Evolutionary conservation across 1,140 invertebrate genomes (phyloP), one percentile per base, ranked within the genome.

Genomic region (Bradysia coprophila): DNA sequence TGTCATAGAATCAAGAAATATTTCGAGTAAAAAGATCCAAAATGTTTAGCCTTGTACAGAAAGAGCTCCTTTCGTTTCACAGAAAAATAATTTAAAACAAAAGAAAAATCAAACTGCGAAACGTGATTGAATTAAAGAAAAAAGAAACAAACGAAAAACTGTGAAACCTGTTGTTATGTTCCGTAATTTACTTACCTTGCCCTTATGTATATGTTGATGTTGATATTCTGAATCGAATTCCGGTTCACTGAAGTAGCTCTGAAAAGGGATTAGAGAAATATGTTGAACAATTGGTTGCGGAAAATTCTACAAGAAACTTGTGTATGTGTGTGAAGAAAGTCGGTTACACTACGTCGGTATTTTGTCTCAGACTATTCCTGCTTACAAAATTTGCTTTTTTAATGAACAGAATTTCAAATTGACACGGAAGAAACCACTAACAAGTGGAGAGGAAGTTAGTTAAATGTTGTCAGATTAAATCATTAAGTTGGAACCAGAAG

Each of bases 161-260:
- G 21, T 11, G 18, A 18, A 19, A 20, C 2, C 21, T 4, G 19
- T n/a, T n/a, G n/a, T n/a, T n/a, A n/a, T n/a, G n/a, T n/a, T n/a
- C n/a, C n/a, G n/a, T n/a, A n/a, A n/a, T n/a, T 28, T 24, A 61
- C 75, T 72, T 65, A 90, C 85, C 77, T 91, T 91, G 46, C 81
- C 78, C 61, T 90, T 88, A 58, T 92, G 87, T 38, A 91, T 87
- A 59, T 93, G 87, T 62, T 91, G 86, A 59, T 88, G 83, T 52
- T 90, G 85, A 58, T 85, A 92, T 49, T 92, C 88, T 18, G 85
- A 87, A 59, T 92, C 88, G 52, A 91, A 91, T 62, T 93, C 88
- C 1, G 87, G 87, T 53, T 92, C 88, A 48, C 84, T 90, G 67
- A 92, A 92, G 59, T 92, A 91, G 50, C 81, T 89, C 64, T 86